Evolutionary conservation across 2,888 invertebrate genomes (phyloP).

Genomic region (Trichogramma dendrolimi): DNA sequence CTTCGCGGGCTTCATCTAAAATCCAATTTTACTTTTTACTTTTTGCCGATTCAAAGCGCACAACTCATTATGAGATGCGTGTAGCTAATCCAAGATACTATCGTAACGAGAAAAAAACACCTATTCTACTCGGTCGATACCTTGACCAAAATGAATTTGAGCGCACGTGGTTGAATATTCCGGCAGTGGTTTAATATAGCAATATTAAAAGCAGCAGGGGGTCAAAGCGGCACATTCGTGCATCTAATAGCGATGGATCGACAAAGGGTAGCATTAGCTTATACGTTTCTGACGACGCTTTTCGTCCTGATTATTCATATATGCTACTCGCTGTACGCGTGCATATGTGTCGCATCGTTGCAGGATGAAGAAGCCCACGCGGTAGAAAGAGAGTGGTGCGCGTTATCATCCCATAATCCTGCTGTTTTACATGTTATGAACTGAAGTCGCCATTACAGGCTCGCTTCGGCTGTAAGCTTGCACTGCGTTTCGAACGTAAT

Average conservation of each 20-base stretch:
- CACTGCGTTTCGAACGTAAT: too few species aligned
- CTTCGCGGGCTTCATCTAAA: background rate
- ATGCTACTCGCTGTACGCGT: background rate
- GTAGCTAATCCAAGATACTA: too few species aligned
- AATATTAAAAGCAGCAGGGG: conserved; percentile 50
- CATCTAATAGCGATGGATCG: too few species aligned
- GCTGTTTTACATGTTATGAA: conserved; percentile 43
- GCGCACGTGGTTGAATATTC: conserved; percentile 18
- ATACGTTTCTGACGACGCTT: conserved; percentile 6
- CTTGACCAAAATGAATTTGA: background rate
- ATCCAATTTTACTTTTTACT: background rate
- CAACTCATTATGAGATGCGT: too few species aligned
- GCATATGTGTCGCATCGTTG: background rate
- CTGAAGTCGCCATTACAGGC: too few species aligned
- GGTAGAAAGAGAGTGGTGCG: conserved; percentile 15
- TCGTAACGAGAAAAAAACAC: too few species aligned
- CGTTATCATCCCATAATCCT: conserved; percentile 46
- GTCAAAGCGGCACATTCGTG: conserved; percentile 8
- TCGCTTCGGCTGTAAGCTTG: too few species aligned
- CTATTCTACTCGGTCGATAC: background rate
- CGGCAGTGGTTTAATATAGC: conserved; percentile 49
- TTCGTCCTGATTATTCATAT: conserved; percentile 17
- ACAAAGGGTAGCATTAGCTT: conserved; percentile 6
- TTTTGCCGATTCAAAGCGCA: too few species aligned
- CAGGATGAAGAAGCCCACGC: background rate